Evolutionary conservation across 2,888 invertebrate genomes (phyloP), one percentile per base, ranked within the genome.

Genomic region (Apodemia hepburni): DNA sequence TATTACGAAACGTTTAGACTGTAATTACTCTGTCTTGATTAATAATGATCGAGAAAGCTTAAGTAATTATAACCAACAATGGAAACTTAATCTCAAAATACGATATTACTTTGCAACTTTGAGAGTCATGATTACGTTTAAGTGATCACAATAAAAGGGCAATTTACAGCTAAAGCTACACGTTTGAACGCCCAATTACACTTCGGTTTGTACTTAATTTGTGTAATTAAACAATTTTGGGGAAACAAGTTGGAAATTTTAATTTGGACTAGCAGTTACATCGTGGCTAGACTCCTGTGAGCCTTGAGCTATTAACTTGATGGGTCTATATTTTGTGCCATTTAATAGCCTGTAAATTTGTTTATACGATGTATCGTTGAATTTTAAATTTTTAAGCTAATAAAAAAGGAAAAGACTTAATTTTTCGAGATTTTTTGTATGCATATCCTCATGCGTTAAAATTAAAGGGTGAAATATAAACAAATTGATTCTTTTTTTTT

Each of bases 81-180:
- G 27, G 22, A 54, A 54, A 54, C 54, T 54, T 51, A 51, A 51
- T 51, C 51, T 22, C 51, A 18, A 51, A 51, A 18, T 51, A 22
- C 51, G 22, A 22, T 54, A 54, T 54, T 54, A 54, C 54, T 54
- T 54, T 54, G 54, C 54, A 79, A 80, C 74, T 80, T 80, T 74
- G 74, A 77, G 74, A 76, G 80, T 76, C 79, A 76, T 78, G 72
- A 69, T 71, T 70, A 70, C 68, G 63, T 67, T 67, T 58, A 65
- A 69, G 64, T 66, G 62, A 73, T 71, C 69, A 69, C 71, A 70
- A 71, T 73, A 72, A 73, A 75, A 71, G 27, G 54, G 27, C 22
- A 54, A 54, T 54, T 54, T 22, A 54, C 22, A 9, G 54, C 54
- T 27, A 27, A 57, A 27, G 29, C 54, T 54, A 54, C 54, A 54